phyloP scores from a whole-genome alignment of 2,113 vertebrate genomes.

The Aramus guarauna region DNA sequence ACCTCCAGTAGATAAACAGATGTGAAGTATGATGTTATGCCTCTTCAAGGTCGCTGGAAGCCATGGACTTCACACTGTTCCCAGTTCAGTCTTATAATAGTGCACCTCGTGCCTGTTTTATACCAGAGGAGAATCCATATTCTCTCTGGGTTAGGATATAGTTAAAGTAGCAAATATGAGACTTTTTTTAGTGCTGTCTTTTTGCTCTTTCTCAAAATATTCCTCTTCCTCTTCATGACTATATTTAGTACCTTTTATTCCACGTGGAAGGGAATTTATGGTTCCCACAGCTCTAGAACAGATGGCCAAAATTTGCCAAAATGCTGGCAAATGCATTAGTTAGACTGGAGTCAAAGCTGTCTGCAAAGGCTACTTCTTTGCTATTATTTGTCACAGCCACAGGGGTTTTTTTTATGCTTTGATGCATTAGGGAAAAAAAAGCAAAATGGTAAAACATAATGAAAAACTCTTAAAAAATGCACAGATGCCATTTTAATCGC shows the following conservation, averaged over 20 bases:
- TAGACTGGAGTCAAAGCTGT: slow-evolving; percentile 12
- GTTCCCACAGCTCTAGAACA: background rate
- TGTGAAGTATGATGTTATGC: background rate
- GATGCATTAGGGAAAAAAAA: background rate
- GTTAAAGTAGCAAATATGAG: background rate
- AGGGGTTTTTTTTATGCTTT: background rate
- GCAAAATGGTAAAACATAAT: background rate
- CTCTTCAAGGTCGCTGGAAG: background rate
- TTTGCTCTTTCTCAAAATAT: background rate
- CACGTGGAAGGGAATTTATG: background rate
- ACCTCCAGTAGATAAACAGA: background rate
- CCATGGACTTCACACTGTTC: background rate
- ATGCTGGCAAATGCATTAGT: slow-evolving; percentile 1
- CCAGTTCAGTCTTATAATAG: background rate
- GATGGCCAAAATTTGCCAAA: slow-evolving; percentile 20
- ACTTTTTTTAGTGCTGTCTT: background rate
- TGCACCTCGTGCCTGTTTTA: background rate
- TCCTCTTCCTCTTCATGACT: background rate
- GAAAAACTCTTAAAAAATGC: slow-evolving; percentile 27
- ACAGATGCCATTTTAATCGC: background rate
- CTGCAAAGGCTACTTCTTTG: background rate
- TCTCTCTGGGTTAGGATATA: background rate
- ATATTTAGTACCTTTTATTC: background rate
- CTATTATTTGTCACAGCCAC: background rate
- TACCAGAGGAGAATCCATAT: background rate